Base-by-base conservation (phyloP, 1,140 invertebrate genomes). In the Lerema accius region DNA sequence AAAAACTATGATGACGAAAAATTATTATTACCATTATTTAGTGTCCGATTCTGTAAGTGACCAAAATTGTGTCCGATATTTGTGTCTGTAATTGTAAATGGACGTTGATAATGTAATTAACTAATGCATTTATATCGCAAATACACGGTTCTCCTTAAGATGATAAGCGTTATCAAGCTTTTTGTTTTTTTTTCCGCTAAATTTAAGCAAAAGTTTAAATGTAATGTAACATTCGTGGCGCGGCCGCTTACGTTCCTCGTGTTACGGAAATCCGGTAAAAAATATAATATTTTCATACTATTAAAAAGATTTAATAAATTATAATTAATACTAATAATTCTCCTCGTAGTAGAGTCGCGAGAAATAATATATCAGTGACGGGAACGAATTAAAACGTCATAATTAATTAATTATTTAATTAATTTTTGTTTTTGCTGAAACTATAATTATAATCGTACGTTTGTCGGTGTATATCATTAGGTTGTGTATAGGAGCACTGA, bases 41-140 rank as follows among this genome's bases (percentile, higher is more conserved):
- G 59, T 50, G 46, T 49, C 16, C 6, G 26, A 14, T 32, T n/a
- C n/a, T n/a, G n/a, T n/a, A n/a, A n/a, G n/a, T n/a, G n/a, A n/a
- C n/a, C n/a, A n/a, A n/a, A n/a, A 7, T 51, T 3, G 15, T 9
- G 16, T 51, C 32, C 11, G 49, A 19, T 4, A 40, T 9, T 10
- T 42, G 35, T 53, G 50, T 40, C 50, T 53, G 17, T 53, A 1
- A 40, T 40, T 42, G 50, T 53, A 19, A 40, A 26, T 42, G 50
- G 9, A 11, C 17, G 11, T 53, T 42, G 71, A 75, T 71, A 69
- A 70, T 71, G 65, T 66, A 66, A 71, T 71, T 71, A 75, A 73
- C 70, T 82, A 80, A 77, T 82, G 82, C 82, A 85, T 85, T 85
- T 85, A 85, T 78, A 73, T 76, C 71, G 79, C 78, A 76, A 80